Evolutionary conservation across 2,113 vertebrate genomes (phyloP), one percentile per base, ranked within the genome.

Genomic region (Daphoenositta chrysoptera): DNA sequence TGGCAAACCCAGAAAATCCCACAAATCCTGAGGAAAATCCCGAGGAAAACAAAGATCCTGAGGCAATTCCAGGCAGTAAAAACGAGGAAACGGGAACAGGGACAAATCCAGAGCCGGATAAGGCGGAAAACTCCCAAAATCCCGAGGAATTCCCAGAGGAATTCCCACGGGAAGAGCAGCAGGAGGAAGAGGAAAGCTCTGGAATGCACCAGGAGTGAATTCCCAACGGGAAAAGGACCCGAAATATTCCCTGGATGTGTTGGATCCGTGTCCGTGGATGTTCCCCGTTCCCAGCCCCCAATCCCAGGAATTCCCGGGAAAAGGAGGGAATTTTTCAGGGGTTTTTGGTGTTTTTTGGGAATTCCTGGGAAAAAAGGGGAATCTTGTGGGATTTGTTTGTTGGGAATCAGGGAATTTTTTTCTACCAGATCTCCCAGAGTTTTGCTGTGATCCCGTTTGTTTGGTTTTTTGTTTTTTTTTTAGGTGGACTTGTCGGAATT

Each of bases 401-500:
- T 9, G 51, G 51, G 53, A 50, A 50, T 50, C 48, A 5, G 15
- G 58, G 37, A 44, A 35, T 48, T 48, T 45, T 65, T 69, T 37
- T 21, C 12, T 28, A 4, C 18, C 45, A 1, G 4, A 7, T 37
- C n/a, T 50, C 66, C 47, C 35, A 1, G 6, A 50, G 4, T 50
- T 69, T 12, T 18, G 5, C 66, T 4, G 13, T 11, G 47, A 30
- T 50, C 19, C 26, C 26, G 8, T 69, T 50, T 37, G 8, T 23
- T 12, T 51, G 45, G 42, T 44, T 44, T 44, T 44, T 19, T 44
- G 42, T 44, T 44, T 12, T 37, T 60, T 60, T 37, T 86, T 89
- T 57, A 78, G 81, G 44, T 89, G 87, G 93, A 73, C 92, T 94
- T 78, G 71, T 92, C 63, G 90, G 71, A 79, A 31, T 73, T 86